phyloP scores from a whole-genome alignment of 2,797 vertebrate genomes.

The Malurus splendens region DNA sequence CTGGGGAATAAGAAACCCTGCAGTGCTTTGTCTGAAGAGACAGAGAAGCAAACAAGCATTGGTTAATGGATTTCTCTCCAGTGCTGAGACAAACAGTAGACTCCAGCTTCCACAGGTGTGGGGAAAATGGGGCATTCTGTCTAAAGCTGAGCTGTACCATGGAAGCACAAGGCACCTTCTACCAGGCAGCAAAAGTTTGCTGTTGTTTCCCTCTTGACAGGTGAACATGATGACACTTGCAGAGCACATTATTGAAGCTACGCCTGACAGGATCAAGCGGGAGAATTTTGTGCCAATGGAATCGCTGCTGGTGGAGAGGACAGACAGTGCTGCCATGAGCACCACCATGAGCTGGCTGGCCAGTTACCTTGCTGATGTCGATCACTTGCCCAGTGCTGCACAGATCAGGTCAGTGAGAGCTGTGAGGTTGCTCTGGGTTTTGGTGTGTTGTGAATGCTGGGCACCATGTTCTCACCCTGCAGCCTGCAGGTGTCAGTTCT shows the following conservation, averaged over 20 bases:
- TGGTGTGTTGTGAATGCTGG: background rate
- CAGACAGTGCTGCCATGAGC: constrained; percentile 82
- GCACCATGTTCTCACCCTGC: background rate
- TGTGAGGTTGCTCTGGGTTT: background rate
- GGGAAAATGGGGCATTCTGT: background rate
- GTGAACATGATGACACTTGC: constrained; percentile 98
- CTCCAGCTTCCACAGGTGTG: background rate
- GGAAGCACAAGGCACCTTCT: background rate
- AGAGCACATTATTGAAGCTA: constrained; percentile 97
- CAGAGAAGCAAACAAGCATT: background rate
- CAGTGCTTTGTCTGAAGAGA: background rate
- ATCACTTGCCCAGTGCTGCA: constrained; percentile 89
- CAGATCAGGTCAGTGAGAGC: constrained; percentile 84
- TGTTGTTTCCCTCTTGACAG: constrained; percentile 56
- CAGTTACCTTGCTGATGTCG: constrained; percentile 94
- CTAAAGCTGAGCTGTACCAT: background rate
- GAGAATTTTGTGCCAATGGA: constrained; percentile 88
- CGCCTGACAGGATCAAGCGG: constrained; percentile 94
- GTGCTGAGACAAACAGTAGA: background rate
- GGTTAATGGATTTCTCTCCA: background rate
- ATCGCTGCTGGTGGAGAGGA: constrained; percentile 72
- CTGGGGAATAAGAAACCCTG: background rate
- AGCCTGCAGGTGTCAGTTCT: background rate
- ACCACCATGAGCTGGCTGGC: constrained; percentile 99
- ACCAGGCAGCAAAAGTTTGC: background rate